Evolutionary conservation across 2,888 invertebrate genomes (phyloP).

Genomic region (Oegoconia quadripuncta): DNA sequence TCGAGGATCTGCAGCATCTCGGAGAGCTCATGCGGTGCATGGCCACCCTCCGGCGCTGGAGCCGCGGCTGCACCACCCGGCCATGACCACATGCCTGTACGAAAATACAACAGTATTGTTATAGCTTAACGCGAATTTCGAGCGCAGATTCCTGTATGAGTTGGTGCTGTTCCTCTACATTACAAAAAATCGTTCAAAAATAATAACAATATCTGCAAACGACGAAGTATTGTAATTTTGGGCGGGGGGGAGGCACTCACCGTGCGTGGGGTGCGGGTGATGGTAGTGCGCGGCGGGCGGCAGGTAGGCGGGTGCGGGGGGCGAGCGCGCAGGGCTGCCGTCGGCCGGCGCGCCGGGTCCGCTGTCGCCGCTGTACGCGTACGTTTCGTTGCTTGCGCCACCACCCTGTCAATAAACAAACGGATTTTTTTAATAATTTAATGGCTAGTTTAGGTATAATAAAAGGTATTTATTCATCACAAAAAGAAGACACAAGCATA

Average conservation of each 20-base stretch:
- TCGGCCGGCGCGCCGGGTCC: slow-evolving; percentile 33
- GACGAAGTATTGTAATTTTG: too few relatives aligned
- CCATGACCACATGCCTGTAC: slow-evolving; percentile 88
- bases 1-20: slow-evolving; percentile 97
- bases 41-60: slow-evolving; percentile 47
- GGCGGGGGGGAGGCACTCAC: slow-evolving; percentile 7
- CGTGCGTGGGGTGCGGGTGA: slow-evolving; percentile 35
- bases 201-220: too few relatives aligned
- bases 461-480: too few relatives aligned
- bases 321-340: slow-evolving; percentile 90
- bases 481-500: too few relatives aligned
- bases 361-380: slow-evolving; percentile 63
- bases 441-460: too few relatives aligned
- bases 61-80: slow-evolving; percentile 51
- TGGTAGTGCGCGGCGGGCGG: slow-evolving; percentile 69
- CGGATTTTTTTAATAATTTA: too few relatives aligned
- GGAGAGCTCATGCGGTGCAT: slow-evolving; percentile 86
- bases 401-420: slow-evolving; percentile 45
- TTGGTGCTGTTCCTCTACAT: too few relatives aligned
- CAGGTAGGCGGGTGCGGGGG: slow-evolving; percentile 79
- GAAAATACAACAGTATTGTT: slow-evolving; percentile 2
- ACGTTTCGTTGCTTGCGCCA: slow-evolving; percentile 57
- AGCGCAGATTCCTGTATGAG: too few relatives aligned
- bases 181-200: too few relatives aligned
- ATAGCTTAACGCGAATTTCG: too few relatives aligned